A percentile compares a stretch with the other conserved stretches of the same genome.
phyloP scores from a whole-genome alignment of 2,113 vertebrate genomes.

The Nymphicus hollandicus region DNA sequence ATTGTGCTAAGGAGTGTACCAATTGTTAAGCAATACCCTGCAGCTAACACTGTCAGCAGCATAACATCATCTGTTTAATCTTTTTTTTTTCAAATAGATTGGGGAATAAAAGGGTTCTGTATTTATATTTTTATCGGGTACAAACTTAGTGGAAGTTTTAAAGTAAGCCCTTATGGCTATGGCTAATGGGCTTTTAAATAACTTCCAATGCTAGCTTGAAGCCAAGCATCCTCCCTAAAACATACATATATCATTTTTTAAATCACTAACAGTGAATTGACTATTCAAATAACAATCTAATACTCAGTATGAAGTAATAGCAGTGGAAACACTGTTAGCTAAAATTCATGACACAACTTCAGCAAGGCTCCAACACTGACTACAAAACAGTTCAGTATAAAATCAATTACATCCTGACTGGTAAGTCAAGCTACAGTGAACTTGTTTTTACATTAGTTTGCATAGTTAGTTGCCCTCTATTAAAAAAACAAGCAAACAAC shows the following conservation, averaged over 20 bases:
- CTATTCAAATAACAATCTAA: neutral
- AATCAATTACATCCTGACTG: neutral
- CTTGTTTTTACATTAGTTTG: neutral
- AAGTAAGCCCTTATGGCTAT: neutral
- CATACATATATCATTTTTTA: neutral
- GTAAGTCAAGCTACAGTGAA: neutral
- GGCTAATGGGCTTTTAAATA: neutral
- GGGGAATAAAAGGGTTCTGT: neutral
- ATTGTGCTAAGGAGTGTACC: neutral
- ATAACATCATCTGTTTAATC: neutral
- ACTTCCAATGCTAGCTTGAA: neutral
- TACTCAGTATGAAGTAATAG: neutral
- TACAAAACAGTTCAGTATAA: neutral
- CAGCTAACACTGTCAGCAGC: neutral
- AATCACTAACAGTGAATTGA: neutral
- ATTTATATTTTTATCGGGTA: neutral
- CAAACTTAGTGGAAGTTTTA: neutral
- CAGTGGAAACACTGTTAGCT: neutral
- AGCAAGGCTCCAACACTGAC: neutral
- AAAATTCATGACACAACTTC: neutral
- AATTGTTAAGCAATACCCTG: neutral
- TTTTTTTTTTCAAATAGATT: neutral
- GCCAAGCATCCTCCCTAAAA: neutral
- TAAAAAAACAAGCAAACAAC: neutral
- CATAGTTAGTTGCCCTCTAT: neutral